Evolutionary conservation across 2,888 invertebrate genomes (phyloP).

Genomic region (Morinoia aosen): DNA sequence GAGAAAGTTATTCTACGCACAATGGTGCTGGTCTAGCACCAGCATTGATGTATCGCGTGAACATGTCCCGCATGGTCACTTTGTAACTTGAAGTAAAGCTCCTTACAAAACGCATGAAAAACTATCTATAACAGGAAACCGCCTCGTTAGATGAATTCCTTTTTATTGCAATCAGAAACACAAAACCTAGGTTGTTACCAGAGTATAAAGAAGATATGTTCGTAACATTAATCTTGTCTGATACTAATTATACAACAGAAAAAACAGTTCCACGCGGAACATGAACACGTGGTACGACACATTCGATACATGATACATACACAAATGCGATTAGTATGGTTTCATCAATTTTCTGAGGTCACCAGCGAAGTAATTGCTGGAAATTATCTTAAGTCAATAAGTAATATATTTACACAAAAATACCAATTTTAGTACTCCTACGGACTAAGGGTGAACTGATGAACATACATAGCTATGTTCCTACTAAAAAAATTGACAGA

Average conservation of each 20-base stretch:
- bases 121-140: background rate
- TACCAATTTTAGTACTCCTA: background rate
- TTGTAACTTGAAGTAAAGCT: background rate
- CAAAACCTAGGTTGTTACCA: background rate
- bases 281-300: background rate
- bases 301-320: background rate
- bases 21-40: background rate
- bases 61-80: slow-evolving; percentile 12
- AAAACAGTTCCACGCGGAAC: background rate
- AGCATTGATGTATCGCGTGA: background rate
- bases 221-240: background rate
- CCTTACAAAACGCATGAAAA: background rate
- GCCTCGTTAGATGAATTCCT: background rate
- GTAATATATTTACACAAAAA: slow-evolving; percentile 13
- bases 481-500: background rate
- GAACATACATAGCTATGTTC: background rate
- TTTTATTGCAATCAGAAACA: slow-evolving; percentile 4
- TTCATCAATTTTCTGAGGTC: background rate
- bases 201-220: slow-evolving; percentile 10
- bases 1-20: background rate
- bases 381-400: background rate
- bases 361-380: background rate
- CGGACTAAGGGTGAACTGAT: background rate
- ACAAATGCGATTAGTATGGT: slow-evolving; percentile 13
- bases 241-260: background rate